phyloP scores from a whole-genome alignment of 2,113 vertebrate species.

The Myanophis thanlyinensis region DNA sequence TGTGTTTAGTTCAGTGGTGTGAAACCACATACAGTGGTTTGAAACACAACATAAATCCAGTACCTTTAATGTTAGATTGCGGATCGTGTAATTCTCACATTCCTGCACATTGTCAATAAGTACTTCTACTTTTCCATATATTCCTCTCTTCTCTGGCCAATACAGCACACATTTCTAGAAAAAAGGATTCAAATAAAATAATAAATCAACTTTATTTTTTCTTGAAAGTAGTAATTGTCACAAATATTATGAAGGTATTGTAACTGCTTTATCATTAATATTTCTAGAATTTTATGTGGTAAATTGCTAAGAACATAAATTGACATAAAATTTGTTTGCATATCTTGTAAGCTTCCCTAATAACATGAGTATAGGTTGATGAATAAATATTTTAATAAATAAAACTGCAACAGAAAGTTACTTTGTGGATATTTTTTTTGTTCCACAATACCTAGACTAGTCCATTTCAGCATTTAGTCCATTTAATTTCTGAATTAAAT shows the following conservation, averaged over 20 bases:
- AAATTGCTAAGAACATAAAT: not conserved
- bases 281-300: not conserved
- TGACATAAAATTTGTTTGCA: not conserved
- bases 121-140: constrained; percentile 94
- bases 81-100: constrained; percentile 86
- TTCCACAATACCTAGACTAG: not conserved
- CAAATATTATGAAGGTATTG: not conserved
- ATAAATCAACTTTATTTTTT: constrained; percentile 1
- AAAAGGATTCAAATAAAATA: not conserved
- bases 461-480: not conserved
- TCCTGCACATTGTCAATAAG: constrained; percentile 81
- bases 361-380: not conserved
- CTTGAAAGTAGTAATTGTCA: constrained; percentile 1
- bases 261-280: not conserved
- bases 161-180: constrained; percentile 95
- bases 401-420: not conserved
- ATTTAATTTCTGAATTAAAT: not conserved
- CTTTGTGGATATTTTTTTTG: not conserved
- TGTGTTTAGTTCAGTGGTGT: not conserved
- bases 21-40: not conserved
- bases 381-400: not conserved
- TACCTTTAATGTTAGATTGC: constrained; percentile 91
- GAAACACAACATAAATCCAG: not conserved
- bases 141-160: constrained; percentile 94
- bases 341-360: not conserved